Conservation (phyloP, 2,113 vertebrate species). For the Stictonetta naevosa region DNA sequence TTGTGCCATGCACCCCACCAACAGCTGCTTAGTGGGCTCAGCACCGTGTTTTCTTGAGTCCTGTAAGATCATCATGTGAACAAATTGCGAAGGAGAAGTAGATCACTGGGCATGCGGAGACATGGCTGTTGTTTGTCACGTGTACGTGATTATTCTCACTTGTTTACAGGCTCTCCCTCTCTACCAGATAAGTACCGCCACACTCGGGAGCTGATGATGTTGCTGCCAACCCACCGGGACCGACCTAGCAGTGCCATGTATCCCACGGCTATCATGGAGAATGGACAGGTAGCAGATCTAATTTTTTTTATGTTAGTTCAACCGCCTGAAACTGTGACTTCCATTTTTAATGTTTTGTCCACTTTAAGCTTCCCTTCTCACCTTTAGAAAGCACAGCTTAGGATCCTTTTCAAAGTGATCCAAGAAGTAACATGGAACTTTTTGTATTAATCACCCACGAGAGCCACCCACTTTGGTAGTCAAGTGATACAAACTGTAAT, state of each 20-base stretch:
- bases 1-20: not conserved
- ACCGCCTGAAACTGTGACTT: not conserved
- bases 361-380: not conserved
- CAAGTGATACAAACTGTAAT: not conserved
- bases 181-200: constrained; percentile 96
- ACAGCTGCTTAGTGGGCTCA: constrained; percentile 16
- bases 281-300: constrained; percentile 84
- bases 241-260: constrained; percentile 93
- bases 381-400: not conserved
- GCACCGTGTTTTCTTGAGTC: constrained; percentile 40
- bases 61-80: constrained; percentile 28
- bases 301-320: not conserved
- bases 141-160: constrained; percentile 84
- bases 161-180: constrained; percentile 93
- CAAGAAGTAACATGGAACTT: not conserved
- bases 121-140: constrained; percentile 76
- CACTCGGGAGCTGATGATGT: constrained; percentile 91
- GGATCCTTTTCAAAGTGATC: not conserved
- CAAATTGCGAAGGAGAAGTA: constrained; percentile 12
- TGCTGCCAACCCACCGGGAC: constrained; percentile 90
- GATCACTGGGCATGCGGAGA: constrained; percentile 35
- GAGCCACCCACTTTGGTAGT: not conserved
- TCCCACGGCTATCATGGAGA: constrained; percentile 87
- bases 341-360: not conserved
- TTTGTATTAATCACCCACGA: not conserved